Conservation (phyloP, 1,140 invertebrate genomes). For the Drosophila parabipectinata region DNA sequence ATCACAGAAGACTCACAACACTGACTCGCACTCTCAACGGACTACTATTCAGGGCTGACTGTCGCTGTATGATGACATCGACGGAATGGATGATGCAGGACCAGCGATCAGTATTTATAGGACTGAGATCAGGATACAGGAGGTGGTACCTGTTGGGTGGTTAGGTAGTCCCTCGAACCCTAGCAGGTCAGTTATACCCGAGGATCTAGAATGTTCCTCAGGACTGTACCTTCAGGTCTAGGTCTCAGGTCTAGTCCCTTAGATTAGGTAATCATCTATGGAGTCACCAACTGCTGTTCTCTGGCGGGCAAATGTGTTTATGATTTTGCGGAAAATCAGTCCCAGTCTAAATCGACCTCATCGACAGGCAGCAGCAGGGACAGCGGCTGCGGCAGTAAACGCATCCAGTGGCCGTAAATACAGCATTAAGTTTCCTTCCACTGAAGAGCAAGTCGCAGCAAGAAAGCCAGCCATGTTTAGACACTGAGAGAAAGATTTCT, state of each 20-base stretch:
- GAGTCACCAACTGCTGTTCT: conserved; percentile 8
- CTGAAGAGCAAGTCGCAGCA: conserved; percentile 27
- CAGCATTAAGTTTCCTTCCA: conserved; percentile 33
- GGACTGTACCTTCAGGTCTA: too few species aligned
- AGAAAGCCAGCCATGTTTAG: conserved; percentile 13
- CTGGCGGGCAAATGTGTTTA: conserved; percentile 58
- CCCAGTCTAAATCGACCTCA: conserved; percentile 45
- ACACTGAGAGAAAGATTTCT: conserved; percentile 10
- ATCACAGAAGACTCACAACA: conserved; percentile 58
- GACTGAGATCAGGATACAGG: background rate
- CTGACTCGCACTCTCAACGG: conserved; percentile 18
- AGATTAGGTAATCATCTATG: conserved; percentile 62
- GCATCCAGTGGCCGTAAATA: conserved; percentile 29
- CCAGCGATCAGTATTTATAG: conserved; percentile 37
- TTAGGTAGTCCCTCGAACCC: conserved; percentile 42
- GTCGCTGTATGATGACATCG: conserved; percentile 43
- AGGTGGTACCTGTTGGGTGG: background rate
- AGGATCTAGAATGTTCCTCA: conserved; percentile 22
- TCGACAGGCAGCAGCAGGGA: conserved; percentile 23
- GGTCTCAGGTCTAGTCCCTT: conserved; percentile 34
- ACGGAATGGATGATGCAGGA: conserved; percentile 55
- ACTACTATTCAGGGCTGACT: conserved; percentile 18
- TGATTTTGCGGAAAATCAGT: conserved; percentile 71
- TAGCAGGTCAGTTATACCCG: background rate
- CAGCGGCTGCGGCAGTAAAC: conserved; percentile 17